These are phyloP conservation scores for Catharus ustulatus DNA, from an alignment of 2,797 vertebrate species.

Conservation along the genomic window DNA sequence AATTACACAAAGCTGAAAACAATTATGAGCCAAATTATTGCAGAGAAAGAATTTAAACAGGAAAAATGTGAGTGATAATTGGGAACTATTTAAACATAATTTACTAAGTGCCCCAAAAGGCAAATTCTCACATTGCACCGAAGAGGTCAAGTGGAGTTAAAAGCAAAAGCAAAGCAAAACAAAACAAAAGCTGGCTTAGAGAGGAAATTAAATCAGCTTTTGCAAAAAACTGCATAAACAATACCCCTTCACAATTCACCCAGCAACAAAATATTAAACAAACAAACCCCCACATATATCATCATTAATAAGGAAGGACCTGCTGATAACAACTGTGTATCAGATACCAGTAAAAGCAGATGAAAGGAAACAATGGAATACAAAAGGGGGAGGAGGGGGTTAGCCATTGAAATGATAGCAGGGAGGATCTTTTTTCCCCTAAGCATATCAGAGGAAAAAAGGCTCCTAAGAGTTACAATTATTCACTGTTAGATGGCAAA, in stretches of 20 bases:
- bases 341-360: not conserved
- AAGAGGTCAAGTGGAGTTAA: constrained; percentile 53
- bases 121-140: constrained; percentile 29
- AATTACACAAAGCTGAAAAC: constrained; percentile 46
- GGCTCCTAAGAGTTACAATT: not conserved
- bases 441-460: not conserved
- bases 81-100: constrained; percentile 27
- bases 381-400: not conserved
- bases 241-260: not conserved
- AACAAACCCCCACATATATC: not conserved
- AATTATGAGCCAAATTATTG: constrained; percentile 42
- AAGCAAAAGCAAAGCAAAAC: constrained; percentile 35
- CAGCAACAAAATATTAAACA: constrained; percentile 47
- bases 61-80: constrained; percentile 62
- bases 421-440: not conserved
- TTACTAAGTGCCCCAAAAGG: constrained; percentile 33
- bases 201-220: constrained; percentile 62
- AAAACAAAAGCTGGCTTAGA: not conserved
- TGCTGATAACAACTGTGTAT: constrained; percentile 4
- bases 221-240: constrained; percentile 38
- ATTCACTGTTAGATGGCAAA: not conserved
- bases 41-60: constrained; percentile 54
- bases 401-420: not conserved
- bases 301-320: constrained; percentile 38
- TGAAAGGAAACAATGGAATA: not conserved